phyloP scores from a whole-genome alignment of 2,888 invertebrate genomes.

The Drosophila mimica region DNA sequence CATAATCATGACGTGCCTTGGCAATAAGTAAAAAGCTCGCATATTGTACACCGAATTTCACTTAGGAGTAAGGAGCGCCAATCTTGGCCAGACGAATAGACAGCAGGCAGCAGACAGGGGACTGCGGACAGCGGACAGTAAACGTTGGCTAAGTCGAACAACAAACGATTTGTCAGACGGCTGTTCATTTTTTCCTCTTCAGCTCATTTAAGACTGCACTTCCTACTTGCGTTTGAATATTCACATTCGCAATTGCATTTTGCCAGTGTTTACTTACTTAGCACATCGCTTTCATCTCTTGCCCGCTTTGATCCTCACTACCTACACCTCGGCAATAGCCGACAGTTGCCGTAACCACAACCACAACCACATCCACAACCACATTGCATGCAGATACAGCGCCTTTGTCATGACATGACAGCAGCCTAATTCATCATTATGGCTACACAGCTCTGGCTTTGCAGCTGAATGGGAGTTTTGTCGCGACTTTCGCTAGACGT shows the following conservation, averaged over 20 bases:
- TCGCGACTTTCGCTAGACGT: slow-evolving; percentile 79
- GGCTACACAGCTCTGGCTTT: slow-evolving; percentile 56
- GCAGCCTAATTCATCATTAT: slow-evolving; percentile 83
- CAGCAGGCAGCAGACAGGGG: slow-evolving; percentile 4
- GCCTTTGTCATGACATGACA: slow-evolving; percentile 83
- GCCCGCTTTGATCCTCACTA: not conserved
- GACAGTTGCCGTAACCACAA: slow-evolving; percentile 4
- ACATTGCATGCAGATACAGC: slow-evolving; percentile 78
- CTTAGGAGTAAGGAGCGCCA: slow-evolving; percentile 56
- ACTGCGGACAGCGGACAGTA: slow-evolving; percentile 37
- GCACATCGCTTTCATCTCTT: slow-evolving; percentile 12
- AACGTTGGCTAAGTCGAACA: slow-evolving; percentile 58
- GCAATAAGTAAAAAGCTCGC: slow-evolving; percentile 45
- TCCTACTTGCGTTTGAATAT: slow-evolving; percentile 78
- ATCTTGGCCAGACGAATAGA: slow-evolving; percentile 30
- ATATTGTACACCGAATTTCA: slow-evolving; percentile 70
- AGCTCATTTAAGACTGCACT: slow-evolving; percentile 74
- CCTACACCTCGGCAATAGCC: not conserved
- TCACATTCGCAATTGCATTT: slow-evolving; percentile 68
- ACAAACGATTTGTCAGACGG: slow-evolving; percentile 75
- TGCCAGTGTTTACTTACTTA: slow-evolving; percentile 73
- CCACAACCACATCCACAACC: slow-evolving; percentile 22
- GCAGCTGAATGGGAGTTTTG: slow-evolving; percentile 71
- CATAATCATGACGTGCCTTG: slow-evolving; percentile 28
- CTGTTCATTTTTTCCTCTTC: slow-evolving; percentile 31